Percentiles rank a stretch among this genome's conserved stretches.
phyloP scores from a whole-genome alignment of 92 coral and sea anemone genomes.

The Desmophyllum pertusum region DNA sequence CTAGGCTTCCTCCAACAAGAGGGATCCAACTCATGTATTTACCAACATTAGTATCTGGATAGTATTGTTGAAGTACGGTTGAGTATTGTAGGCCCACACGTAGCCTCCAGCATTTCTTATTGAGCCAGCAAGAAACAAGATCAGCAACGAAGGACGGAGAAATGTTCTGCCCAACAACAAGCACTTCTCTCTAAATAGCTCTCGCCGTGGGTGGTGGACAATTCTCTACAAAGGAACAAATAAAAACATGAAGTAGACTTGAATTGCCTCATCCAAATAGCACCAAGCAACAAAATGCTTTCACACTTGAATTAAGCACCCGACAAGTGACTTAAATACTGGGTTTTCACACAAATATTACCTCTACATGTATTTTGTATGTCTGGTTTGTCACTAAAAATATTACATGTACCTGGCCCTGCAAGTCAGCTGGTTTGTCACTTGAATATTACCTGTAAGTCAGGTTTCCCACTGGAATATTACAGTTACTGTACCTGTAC shows the following conservation, averaged over 20 bases:
- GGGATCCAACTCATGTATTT: slow-evolving; percentile 99
- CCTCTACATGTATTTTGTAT: too few species aligned
- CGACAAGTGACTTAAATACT: too few species aligned
- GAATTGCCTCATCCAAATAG: neutral
- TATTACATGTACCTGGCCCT: too few species aligned
- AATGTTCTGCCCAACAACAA: slow-evolving; percentile 74
- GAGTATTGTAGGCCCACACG: slow-evolving; percentile 99
- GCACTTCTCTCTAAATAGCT: slow-evolving; percentile 61
- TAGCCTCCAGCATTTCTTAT: slow-evolving; percentile 97
- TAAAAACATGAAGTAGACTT: neutral
- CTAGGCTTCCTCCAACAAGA: slow-evolving; percentile 89
- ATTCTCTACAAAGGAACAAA: slow-evolving; percentile 16
- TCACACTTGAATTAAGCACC: too few species aligned
- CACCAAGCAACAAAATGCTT: neutral
- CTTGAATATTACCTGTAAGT: neutral
- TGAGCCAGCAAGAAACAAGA: slow-evolving; percentile 93
- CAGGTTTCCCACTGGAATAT: neutral
- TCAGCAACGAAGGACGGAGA: slow-evolving; percentile 81
- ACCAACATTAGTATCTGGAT: slow-evolving; percentile 91
- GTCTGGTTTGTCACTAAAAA: too few species aligned
- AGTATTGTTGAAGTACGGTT: slow-evolving; percentile 96
- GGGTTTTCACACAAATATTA: too few species aligned
- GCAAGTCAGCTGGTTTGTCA: too few species aligned
- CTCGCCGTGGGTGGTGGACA: slow-evolving; percentile 29
- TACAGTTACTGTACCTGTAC: neutral